These are phyloP conservation scores for Australoheros facetus DNA, from an alignment of 2,797 vertebrate genomes.

Conservation along the genomic window DNA sequence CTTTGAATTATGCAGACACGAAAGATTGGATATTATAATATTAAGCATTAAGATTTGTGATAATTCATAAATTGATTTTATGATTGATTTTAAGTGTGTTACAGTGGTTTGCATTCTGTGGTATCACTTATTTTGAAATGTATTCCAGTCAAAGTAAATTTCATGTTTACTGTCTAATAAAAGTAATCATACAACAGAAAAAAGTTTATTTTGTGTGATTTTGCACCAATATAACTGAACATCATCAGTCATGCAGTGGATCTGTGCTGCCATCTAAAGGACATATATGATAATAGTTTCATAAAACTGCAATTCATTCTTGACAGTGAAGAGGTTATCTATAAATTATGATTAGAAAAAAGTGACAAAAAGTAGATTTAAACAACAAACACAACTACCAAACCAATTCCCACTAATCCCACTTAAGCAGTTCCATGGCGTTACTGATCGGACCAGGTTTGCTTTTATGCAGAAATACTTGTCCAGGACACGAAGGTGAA, in stretches of 20 bases:
- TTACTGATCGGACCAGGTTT: too few relatives aligned
- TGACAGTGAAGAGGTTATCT: neutral
- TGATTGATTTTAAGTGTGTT: neutral
- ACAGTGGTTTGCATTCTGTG: neutral
- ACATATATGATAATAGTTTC: neutral
- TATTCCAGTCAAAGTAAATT: neutral
- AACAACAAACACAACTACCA: neutral
- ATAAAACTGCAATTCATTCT: neutral
- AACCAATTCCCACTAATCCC: neutral
- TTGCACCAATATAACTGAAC: neutral
- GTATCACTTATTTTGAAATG: neutral
- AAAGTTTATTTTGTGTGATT: neutral
- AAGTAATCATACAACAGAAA: conserved; percentile 7
- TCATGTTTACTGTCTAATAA: conserved; percentile 18
- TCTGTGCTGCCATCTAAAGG: conserved; percentile 63
- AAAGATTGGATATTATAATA: neutral
- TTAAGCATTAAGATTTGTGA: neutral
- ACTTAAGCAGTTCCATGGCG: too few relatives aligned
- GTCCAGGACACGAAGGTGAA: too few relatives aligned
- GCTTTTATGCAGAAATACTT: too few relatives aligned
- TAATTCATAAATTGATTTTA: neutral
- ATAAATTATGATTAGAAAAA: neutral
- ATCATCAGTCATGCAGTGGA: neutral
- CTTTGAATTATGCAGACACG: neutral
- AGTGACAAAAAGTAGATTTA: neutral